phyloP scores from a whole-genome alignment of 2,888 invertebrate species.

The Athalia cordata region DNA sequence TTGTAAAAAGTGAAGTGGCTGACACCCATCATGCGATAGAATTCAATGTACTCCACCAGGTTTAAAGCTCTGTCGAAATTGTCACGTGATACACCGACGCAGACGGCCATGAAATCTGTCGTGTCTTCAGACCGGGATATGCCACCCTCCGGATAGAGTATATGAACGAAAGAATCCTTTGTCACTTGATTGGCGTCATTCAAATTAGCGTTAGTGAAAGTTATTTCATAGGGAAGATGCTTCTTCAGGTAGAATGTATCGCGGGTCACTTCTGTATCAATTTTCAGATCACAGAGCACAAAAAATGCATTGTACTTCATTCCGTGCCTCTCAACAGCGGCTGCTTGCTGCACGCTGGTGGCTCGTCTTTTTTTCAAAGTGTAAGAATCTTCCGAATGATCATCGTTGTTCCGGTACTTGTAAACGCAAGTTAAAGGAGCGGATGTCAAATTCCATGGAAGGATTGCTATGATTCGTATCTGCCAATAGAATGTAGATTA shows the following conservation, averaged over 20 bases:
- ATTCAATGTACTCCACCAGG: constrained; percentile 74
- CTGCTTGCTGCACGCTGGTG: constrained; percentile 47
- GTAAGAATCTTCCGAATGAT: not conserved
- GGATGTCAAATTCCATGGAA: constrained; percentile 47
- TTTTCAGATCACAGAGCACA: constrained; percentile 54
- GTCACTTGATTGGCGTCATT: constrained; percentile 18
- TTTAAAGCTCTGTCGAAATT: constrained; percentile 71
- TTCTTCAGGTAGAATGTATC: constrained; percentile 24
- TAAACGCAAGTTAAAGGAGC: constrained; percentile 53
- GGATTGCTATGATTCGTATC: constrained; percentile 56
- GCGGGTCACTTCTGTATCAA: constrained; percentile 3
- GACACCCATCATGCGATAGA: constrained; percentile 74
- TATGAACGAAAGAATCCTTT: constrained; percentile 50
- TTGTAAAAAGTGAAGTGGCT: constrained; percentile 75
- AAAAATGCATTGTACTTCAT: constrained; percentile 56
- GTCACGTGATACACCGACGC: constrained; percentile 73
- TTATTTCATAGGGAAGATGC: constrained; percentile 52
- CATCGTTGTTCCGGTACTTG: constrained; percentile 46
- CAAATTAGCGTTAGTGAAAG: constrained; percentile 32
- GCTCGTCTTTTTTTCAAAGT: constrained; percentile 44
- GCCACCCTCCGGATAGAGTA: constrained; percentile 51
- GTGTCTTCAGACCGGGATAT: constrained; percentile 28
- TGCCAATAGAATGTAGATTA: constrained; percentile 16
- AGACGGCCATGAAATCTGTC: constrained; percentile 66
- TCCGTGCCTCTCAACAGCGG: constrained; percentile 52